Conservation (phyloP, 2,888 invertebrate species). For the Mechanitis mazaeus region DNA sequence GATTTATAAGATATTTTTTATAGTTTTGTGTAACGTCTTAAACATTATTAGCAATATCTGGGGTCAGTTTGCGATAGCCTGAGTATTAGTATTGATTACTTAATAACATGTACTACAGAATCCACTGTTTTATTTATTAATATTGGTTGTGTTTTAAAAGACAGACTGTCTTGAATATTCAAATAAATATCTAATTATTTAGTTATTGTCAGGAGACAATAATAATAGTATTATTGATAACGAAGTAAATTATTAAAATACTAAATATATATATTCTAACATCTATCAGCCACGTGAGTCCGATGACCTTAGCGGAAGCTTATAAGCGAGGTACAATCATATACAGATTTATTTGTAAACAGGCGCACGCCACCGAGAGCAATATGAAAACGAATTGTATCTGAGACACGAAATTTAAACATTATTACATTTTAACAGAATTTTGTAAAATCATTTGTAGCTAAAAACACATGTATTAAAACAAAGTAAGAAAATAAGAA, state of each 20-base stretch:
- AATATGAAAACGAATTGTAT: slow-evolving; percentile 14
- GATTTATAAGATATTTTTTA: slow-evolving; percentile 7
- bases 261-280: slow-evolving; percentile 4
- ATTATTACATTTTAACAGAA: no score
- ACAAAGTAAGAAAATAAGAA: slow-evolving; percentile 4
- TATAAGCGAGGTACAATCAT: slow-evolving; percentile 24
- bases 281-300: slow-evolving; percentile 44
- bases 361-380: slow-evolving; percentile 56
- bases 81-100: slow-evolving; percentile 39
- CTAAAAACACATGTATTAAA: slow-evolving; percentile 3
- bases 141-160: slow-evolving; percentile 1
- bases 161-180: no score
- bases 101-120: slow-evolving; percentile 31
- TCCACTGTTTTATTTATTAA: slow-evolving; percentile 12
- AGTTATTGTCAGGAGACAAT: no score
- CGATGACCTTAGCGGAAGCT: slow-evolving; percentile 32
- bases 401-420: no score
- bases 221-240: no score
- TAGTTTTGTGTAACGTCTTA: slow-evolving; percentile 9
- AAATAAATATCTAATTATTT: no score
- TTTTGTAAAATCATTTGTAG: no score
- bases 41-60: slow-evolving; percentile 24
- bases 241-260: no score
- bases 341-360: slow-evolving; percentile 75
- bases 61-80: slow-evolving; percentile 37